Base-by-base conservation (phyloP, 2,888 invertebrate genomes). In the Limnephilus lunatus region DNA sequence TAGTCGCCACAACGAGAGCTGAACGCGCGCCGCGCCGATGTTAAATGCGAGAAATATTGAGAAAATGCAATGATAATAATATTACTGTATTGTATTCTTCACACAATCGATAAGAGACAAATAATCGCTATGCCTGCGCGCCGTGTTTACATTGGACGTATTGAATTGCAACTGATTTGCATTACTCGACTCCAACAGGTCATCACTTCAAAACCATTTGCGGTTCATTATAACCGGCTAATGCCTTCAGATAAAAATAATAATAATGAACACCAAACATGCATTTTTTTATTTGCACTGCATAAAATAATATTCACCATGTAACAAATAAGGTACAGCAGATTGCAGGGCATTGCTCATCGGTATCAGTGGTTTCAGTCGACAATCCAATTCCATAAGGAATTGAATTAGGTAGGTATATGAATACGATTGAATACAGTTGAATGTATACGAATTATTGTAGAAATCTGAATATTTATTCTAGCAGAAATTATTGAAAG, bases 71-170 rank as follows among this genome's bases (percentile, higher is more conserved):
- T 68, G 32, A 32, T 39, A 25, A n/a, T 85, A 85, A n/a, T 85
- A 35, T 35, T 35, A 85, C n/a, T 85, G 44, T 85, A 85, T 39
- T 85, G 44, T 85, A n/a, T 44, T 88, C 68, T 88, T 53, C 31
- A 31, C 68, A 9, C 32, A 19, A 31, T 35, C 19, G 88, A 88
- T 88, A 88, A 88, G 15, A 12, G 32, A 31, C 86, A 44, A 86
- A 35, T 44, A 44, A 86, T 86, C 14, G 86, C 86, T 35, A 30
- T 35, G 86, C 15, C 12, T 86, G 31, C 25, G 86, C 30, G 32
- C 48, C 30, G 68, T 68, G 68, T 31, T 88, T 53, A 68, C 88
- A 15, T 15, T 68, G n/a, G 9, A 68, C 25, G 53, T 68, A 32
- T 32, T 31, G 30, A 68, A 68, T 14, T 53, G 53, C 53, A 88